Base-by-base conservation (phyloP, 2,113 vertebrate genomes). In the Hippocampus comes region DNA sequence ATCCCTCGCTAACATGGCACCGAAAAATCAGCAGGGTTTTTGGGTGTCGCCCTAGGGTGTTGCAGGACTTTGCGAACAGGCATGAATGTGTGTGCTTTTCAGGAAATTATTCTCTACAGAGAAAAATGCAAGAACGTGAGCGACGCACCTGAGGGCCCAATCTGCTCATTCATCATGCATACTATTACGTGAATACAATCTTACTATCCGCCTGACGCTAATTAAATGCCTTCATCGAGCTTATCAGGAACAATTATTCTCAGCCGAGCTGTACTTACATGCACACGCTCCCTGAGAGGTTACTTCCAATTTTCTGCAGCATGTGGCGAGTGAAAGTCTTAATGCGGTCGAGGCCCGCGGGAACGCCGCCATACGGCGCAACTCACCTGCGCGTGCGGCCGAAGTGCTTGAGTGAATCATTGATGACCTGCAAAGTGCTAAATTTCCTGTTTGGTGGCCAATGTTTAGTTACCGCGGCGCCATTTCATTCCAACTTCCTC, bases 81-180 rank as follows among this genome's bases (percentile, higher is more conserved):
- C 9, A 46, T 51, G 15, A 34, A 34, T 34, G 30, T 4, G 30
- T 34, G 30, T 34, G 4, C 30, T 34, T 34, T 34, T 34, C 30
- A 34, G 30, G 30, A 10, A 56, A n/a, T 10, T 20, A n/a, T 56
- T 56, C 10, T 2, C 8, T 9, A 23, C 7, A 56, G 9, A n/a
- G 21, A 11, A 23, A 21, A 56, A 9, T 11, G 53, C 9, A 82
- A 87, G 81, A 79, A 78, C 76, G 73, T 38, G 34, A 61, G 46
- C 77, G 67, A 38, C 49, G 86, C 80, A 86, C 79, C 83, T 85
- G 87, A 87, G 86, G 86, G 70, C 84, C 77, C 9, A 79, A 82
- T 78, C 75, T 74, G 75, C 85, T 86, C 86, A 86, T 88, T 87
- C 73, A 86, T 86, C 84, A 88, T 82, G 84, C 88, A 85, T 79